A percentile compares a stretch with the other conserved stretches of the same genome.
Conservation (phyloP, 2,888 invertebrate genomes). For the Scaptomyza reducta region DNA sequence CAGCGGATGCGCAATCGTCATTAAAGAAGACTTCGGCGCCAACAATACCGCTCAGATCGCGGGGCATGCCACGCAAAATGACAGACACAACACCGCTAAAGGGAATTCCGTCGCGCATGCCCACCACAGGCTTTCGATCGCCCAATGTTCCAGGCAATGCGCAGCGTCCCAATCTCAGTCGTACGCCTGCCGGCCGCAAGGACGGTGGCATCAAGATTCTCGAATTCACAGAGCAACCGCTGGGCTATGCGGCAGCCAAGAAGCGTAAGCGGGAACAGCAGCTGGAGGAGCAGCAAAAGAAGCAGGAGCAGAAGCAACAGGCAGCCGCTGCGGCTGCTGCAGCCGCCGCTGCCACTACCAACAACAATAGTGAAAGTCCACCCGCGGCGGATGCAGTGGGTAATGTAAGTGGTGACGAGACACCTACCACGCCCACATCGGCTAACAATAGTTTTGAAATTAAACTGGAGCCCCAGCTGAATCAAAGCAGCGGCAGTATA, state of each 20-base stretch:
- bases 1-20: constrained; percentile 94
- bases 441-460: constrained; percentile 77
- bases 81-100: constrained; percentile 97
- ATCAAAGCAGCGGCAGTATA: constrained; percentile 60
- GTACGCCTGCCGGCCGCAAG: constrained; percentile 89
- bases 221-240: constrained; percentile 96
- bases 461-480: constrained; percentile 71
- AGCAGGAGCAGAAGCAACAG: constrained; percentile 85
- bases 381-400: constrained; percentile 53
- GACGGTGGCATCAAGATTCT: constrained; percentile 97
- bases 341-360: constrained; percentile 69
- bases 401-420: constrained; percentile 52
- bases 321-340: constrained; percentile 83
- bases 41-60: constrained; percentile 93
- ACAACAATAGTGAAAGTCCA: constrained; percentile 60
- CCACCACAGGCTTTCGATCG: constrained; percentile 87
- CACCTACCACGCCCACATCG: constrained; percentile 81
- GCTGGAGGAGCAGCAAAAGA: constrained; percentile 88
- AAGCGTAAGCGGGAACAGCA: constrained; percentile 93
- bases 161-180: constrained; percentile 85
- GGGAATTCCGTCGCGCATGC: constrained; percentile 94
- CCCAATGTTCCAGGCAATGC: constrained; percentile 83
- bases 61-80: constrained; percentile 97
- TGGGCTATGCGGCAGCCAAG: constrained; percentile 93
- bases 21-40: constrained; percentile 94